phyloP scores from a whole-genome alignment of 2,797 vertebrate genomes.

The Antennarius maculatus region DNA sequence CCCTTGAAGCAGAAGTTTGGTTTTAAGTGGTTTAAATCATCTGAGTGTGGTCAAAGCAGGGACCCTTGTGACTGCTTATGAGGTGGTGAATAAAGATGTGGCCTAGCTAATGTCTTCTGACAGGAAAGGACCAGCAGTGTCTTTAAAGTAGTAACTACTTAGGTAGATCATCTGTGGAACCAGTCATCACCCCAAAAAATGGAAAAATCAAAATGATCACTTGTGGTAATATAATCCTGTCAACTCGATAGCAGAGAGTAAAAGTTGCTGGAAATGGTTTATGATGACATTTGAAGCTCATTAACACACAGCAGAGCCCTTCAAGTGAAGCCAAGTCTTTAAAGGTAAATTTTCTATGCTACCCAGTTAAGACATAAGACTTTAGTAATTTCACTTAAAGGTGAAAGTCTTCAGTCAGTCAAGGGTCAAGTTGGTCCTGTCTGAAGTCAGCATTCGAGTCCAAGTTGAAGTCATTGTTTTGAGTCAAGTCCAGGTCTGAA shows the following conservation, averaged over 20 bases:
- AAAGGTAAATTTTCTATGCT: neutral
- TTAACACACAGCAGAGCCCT: slow-evolving; percentile 27
- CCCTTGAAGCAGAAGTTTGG: slow-evolving; percentile 4
- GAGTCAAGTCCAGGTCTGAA: neutral
- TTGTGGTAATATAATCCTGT: neutral
- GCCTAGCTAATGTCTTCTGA: neutral
- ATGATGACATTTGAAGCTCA: neutral
- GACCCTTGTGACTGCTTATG: neutral
- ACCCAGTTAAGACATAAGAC: neutral
- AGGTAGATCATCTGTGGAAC: no score
- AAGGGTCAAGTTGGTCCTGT: neutral
- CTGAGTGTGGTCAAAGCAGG: slow-evolving; percentile 9
- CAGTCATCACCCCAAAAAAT: neutral
- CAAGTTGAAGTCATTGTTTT: neutral
- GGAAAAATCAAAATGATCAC: neutral
- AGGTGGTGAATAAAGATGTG: slow-evolving; percentile 1
- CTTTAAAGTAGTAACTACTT: neutral
- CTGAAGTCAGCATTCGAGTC: slow-evolving; percentile 12
- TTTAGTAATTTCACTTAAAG: slow-evolving; percentile 6
- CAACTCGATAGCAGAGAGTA: neutral
- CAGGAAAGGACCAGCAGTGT: neutral
- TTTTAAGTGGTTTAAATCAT: slow-evolving; percentile 30
- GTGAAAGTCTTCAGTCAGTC: slow-evolving; percentile 1
- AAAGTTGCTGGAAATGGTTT: neutral
- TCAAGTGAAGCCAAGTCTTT: neutral